Conservation (phyloP, 2,797 vertebrate genomes). For the Typhlichthys subterraneus region DNA sequence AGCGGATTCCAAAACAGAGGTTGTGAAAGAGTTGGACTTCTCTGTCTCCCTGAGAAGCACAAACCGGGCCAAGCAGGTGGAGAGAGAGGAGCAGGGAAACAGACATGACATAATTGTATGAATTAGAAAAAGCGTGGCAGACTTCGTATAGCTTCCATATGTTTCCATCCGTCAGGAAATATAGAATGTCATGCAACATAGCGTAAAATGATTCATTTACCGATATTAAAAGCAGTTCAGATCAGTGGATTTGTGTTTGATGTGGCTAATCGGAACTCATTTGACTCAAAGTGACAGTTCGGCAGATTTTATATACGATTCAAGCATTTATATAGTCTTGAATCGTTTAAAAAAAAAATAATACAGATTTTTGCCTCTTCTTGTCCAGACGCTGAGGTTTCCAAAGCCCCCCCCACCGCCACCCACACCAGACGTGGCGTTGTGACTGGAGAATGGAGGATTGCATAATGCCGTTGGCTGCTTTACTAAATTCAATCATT, state of each 20-base stretch:
- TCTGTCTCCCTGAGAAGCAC: slow-evolving; percentile 28
- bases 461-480: slow-evolving; percentile 79
- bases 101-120: slow-evolving; percentile 68
- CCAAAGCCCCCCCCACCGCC: slow-evolving; percentile 37
- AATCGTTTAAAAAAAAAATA: slow-evolving; percentile 66
- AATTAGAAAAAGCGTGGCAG: slow-evolving; percentile 48
- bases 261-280: slow-evolving; percentile 61
- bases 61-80: slow-evolving; percentile 55
- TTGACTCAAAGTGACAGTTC: slow-evolving; percentile 27
- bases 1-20: slow-evolving; percentile 40
- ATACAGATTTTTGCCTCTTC: slow-evolving; percentile 50
- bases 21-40: slow-evolving; percentile 56
- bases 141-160: slow-evolving; percentile 65
- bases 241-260: slow-evolving; percentile 52
- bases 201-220: slow-evolving; percentile 70
- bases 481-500: slow-evolving; percentile 76
- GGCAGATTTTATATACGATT: slow-evolving; percentile 30
- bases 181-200: slow-evolving; percentile 67
- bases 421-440: slow-evolving; percentile 72
- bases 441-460: slow-evolving; percentile 71
- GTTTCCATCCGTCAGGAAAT: slow-evolving; percentile 66
- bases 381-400: slow-evolving; percentile 69
- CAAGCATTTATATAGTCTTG: slow-evolving; percentile 61
- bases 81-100: slow-evolving; percentile 44
- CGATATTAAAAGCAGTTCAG: slow-evolving; percentile 51